A percentile compares a stretch with the other conserved stretches of the same genome.
These are phyloP conservation scores for Heliconius congener DNA, from an alignment of 1,140 invertebrate species.

Conservation along the genomic window DNA sequence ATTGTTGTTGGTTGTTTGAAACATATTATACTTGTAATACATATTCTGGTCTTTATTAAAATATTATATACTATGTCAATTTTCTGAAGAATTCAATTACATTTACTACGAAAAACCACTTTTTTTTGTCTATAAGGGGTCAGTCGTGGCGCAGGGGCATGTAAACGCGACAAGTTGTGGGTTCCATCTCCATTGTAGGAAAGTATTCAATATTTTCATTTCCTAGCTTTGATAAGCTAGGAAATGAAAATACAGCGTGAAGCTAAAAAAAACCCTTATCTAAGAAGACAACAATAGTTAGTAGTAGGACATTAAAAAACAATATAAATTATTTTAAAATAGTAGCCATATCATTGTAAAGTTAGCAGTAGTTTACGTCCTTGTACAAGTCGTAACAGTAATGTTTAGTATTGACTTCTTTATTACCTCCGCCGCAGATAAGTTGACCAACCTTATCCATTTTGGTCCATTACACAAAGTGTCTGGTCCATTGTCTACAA, in stretches of 20 bases:
- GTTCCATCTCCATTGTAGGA: too few species aligned
- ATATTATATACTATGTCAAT: not conserved
- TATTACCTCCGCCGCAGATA: constrained; percentile 69
- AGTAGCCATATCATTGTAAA: constrained; percentile 42
- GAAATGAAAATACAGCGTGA: not conserved
- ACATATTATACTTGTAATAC: not conserved
- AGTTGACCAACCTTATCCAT: constrained; percentile 64
- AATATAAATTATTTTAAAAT: not conserved
- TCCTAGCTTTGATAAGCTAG: too few species aligned
- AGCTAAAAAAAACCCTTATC: not conserved
- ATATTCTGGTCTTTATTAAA: too few species aligned
- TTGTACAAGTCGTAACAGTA: constrained; percentile 62
- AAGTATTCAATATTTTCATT: too few species aligned
- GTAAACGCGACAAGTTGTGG: not conserved
- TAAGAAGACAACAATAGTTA: not conserved
- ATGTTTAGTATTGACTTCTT: constrained; percentile 67
- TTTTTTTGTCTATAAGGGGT: not conserved
- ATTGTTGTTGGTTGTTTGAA: not conserved
- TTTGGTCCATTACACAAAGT: constrained; percentile 74
- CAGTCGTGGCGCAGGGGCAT: not conserved
- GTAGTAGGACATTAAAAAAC: not conserved
- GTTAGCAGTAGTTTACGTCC: constrained; percentile 51
- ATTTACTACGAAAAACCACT: not conserved
- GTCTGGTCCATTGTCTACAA: constrained; percentile 59
- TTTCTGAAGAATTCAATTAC: not conserved